A percentile compares a stretch with the other conserved stretches of the same genome.
These are phyloP conservation scores for Camelus bactrianus DNA, from an alignment of 2,113 vertebrate genomes.

Conservation along the genomic window DNA sequence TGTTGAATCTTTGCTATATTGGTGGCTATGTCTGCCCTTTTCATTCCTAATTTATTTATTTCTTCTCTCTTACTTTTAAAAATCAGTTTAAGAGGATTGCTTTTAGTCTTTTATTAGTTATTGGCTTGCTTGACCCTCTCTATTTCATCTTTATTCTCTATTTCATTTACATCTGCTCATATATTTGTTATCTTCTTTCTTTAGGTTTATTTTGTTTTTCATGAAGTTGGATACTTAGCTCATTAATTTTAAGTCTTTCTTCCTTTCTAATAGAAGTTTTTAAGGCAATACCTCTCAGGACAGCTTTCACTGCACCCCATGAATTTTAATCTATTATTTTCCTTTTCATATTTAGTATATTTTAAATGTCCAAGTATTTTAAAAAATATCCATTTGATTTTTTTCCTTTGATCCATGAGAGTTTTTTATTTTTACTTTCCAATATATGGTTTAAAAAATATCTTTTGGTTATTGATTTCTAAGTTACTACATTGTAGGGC, in stretches of 20 bases:
- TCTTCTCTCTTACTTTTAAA: neutral
- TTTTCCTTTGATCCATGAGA: neutral
- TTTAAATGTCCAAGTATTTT: slow-evolving; percentile 16
- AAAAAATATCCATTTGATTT: neutral
- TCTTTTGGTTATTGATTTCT: neutral
- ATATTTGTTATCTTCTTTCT: neutral
- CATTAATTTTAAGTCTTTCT: neutral
- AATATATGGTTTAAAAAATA: neutral
- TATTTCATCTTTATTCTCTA: neutral
- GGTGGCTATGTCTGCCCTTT: neutral
- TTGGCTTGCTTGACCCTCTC: neutral
- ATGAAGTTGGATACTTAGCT: neutral
- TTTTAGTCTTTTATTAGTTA: neutral
- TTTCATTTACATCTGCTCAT: neutral
- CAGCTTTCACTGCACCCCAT: neutral
- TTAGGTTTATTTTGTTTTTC: neutral
- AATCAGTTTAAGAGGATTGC: neutral
- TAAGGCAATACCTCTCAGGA: neutral
- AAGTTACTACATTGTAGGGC: neutral
- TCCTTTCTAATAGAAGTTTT: slow-evolving; percentile 33
- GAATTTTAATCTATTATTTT: neutral
- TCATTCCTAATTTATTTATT: slow-evolving; percentile 4
- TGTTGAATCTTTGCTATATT: neutral
- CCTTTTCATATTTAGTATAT: neutral
- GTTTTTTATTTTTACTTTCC: neutral